phyloP scores from a whole-genome alignment of 30 jellyfish, hydroid and myxozoan species.

The Hydractinia symbiolongicarpus region DNA sequence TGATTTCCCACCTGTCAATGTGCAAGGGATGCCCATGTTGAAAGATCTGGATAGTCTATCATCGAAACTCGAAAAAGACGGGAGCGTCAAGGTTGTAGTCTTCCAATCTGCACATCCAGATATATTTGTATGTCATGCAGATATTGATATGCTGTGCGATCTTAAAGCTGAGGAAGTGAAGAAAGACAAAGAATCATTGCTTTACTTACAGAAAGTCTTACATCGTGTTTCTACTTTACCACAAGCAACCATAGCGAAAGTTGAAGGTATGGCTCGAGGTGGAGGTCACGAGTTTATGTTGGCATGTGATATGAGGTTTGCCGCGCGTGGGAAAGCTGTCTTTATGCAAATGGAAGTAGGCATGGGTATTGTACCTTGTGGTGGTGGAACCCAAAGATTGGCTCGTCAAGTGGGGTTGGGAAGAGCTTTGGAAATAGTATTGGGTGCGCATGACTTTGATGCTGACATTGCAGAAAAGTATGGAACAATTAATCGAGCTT shows the following conservation, averaged over 20 bases:
- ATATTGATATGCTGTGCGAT: not conserved
- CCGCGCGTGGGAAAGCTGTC: slow-evolving; percentile 17
- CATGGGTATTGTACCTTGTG: slow-evolving; percentile 8
- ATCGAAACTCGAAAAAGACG: not conserved
- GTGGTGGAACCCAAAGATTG: slow-evolving; percentile 9
- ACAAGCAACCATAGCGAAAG: slow-evolving; percentile 10
- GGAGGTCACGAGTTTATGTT: slow-evolving; percentile 17
- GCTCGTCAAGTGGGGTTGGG: slow-evolving; percentile 7
- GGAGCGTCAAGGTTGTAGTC: not conserved
- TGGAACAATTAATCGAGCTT: slow-evolving; percentile 13
- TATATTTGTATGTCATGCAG: slow-evolving; percentile 8
- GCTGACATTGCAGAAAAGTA: not conserved
- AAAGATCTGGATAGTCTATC: not conserved
- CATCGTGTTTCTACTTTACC: not conserved
- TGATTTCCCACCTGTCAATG: slow-evolving; percentile 3
- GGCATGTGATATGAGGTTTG: slow-evolving; percentile 9
- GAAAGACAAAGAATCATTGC: not conserved
- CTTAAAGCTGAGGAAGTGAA: not conserved
- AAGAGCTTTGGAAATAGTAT: not conserved
- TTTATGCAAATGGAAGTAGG: slow-evolving; percentile 20
- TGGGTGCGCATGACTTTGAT: slow-evolving; percentile 9
- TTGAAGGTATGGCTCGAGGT: slow-evolving; percentile 16
- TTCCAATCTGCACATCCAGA: slow-evolving; percentile 15
- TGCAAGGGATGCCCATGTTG: not conserved
- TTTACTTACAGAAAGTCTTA: not conserved